Evolutionary conservation across 2,888 invertebrate species (phyloP).

Genomic region (Gerosis bhagava): DNA sequence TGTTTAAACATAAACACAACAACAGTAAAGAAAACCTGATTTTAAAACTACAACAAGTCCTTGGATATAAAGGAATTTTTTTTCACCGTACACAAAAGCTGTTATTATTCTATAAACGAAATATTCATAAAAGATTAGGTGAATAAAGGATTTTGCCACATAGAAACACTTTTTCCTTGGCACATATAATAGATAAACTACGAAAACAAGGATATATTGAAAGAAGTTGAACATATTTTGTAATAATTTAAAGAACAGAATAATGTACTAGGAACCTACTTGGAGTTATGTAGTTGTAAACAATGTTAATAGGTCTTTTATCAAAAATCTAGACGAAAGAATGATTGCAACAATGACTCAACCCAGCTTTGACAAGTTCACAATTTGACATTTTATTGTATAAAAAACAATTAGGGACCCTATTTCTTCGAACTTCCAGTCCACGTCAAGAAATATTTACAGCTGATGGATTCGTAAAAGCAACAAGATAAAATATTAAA

Average conservation of each 20-base stretch:
- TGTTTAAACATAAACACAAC: conserved; percentile 8
- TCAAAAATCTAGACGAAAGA: conserved; percentile 53
- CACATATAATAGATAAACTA: conserved; percentile 2
- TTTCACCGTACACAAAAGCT: conserved; percentile 11
- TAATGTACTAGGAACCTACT: conserved; percentile 1
- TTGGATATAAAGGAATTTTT: conserved; percentile 10
- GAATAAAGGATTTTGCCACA: conserved; percentile 35
- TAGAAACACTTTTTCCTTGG: conserved; percentile 22
- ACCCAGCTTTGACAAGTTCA: conserved; percentile 79
- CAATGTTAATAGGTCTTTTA: conserved; percentile 45
- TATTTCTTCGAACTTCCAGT: conserved; percentile 52
- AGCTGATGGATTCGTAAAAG: conserved; percentile 45
- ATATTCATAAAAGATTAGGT: conserved; percentile 33
- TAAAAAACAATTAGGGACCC: conserved; percentile 68
- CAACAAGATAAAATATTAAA: conserved; percentile 48
- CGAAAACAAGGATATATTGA: conserved; percentile 6
- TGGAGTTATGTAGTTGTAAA: conserved; percentile 42
- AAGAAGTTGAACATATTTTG: conserved; percentile 24
- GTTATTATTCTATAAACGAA: conserved; percentile 9
- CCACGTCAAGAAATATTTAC: conserved; percentile 40
- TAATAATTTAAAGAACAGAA: conserved; percentile 28
- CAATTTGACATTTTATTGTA: conserved; percentile 74
- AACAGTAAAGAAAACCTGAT: conserved; percentile 11
- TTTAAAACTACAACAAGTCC: conserved; percentile 9
- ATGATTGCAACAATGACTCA: conserved; percentile 75